Conservation (phyloP, 1,140 invertebrate genomes). For the Monochamus saltuarius region DNA sequence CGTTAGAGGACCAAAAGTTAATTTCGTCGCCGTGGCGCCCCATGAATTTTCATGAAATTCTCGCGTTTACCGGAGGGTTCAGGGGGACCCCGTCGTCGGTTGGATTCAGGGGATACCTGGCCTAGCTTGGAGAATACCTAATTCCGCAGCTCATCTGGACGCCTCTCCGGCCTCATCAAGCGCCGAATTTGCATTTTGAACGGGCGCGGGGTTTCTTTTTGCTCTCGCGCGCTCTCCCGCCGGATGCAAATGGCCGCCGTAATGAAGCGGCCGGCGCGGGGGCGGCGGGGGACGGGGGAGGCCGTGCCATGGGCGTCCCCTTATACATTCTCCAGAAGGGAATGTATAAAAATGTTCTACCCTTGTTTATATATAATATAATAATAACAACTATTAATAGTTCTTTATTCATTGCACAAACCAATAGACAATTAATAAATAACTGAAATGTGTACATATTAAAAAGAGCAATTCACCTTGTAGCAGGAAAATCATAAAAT, state of each 20-base stretch:
- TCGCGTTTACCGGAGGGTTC: conserved; percentile 11
- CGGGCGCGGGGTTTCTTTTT: conserved; percentile 35
- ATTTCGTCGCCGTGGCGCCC: not conserved
- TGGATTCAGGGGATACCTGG: too few relatives aligned
- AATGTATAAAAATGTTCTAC: too few relatives aligned
- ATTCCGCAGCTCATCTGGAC: conserved; percentile 36
- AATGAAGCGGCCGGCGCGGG: conserved; percentile 28
- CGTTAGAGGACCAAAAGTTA: not conserved
- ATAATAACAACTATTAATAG: too few relatives aligned
- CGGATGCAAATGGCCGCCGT: conserved; percentile 42
- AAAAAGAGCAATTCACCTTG: too few relatives aligned
- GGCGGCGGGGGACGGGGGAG: conserved; percentile 3
- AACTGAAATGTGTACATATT: too few relatives aligned
- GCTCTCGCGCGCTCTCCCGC: conserved; percentile 29
- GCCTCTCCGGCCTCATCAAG: conserved; percentile 19
- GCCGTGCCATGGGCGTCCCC: conserved; percentile 3
- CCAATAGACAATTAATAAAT: too few relatives aligned
- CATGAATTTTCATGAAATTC: not conserved
- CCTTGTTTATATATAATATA: too few relatives aligned
- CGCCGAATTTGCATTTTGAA: conserved; percentile 22
- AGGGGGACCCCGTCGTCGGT: conserved; percentile 7
- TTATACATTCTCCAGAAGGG: not conserved
- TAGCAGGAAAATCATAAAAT: too few relatives aligned
- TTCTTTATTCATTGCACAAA: too few relatives aligned
- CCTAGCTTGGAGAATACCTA: conserved; percentile 27